A percentile compares a stretch with the other conserved stretches of the same genome.
Evolutionary conservation across 2,888 invertebrate genomes (phyloP).

Genomic region (Lysandra bellargus): DNA sequence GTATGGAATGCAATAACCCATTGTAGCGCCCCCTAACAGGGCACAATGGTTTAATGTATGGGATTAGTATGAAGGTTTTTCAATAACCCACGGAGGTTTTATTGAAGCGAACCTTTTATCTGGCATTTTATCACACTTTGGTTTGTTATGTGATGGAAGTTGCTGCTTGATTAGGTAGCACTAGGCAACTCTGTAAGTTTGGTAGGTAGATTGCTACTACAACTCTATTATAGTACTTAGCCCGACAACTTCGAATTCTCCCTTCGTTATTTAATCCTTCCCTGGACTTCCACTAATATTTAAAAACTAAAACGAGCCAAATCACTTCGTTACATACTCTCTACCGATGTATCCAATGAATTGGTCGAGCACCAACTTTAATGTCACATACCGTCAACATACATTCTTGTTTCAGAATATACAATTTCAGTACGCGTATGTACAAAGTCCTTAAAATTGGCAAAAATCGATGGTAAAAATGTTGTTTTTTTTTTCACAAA

Average conservation of each 20-base stretch:
- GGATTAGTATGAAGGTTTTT: slow-evolving; percentile 35
- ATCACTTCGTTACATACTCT: too few species aligned
- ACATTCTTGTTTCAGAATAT: too few species aligned
- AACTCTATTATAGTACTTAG: too few species aligned
- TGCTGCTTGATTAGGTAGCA: neutral
- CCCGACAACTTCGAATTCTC: too few species aligned
- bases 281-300: too few species aligned
- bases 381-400: too few species aligned
- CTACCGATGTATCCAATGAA: too few species aligned
- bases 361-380: too few species aligned
- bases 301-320: too few species aligned
- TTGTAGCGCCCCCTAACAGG: slow-evolving; percentile 55
- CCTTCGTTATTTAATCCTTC: too few species aligned
- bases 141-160: neutral
- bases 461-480: neutral
- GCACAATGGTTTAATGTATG: slow-evolving; percentile 48
- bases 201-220: too few species aligned
- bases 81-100: slow-evolving; percentile 13
- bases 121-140: neutral
- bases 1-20: slow-evolving; percentile 71
- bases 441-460: neutral
- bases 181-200: too few species aligned
- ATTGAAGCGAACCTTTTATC: slow-evolving; percentile 8
- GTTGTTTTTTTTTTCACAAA: neutral
- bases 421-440: neutral